Conservation (phyloP, 2,113 vertebrate species). For the Zosterops lateralis region DNA sequence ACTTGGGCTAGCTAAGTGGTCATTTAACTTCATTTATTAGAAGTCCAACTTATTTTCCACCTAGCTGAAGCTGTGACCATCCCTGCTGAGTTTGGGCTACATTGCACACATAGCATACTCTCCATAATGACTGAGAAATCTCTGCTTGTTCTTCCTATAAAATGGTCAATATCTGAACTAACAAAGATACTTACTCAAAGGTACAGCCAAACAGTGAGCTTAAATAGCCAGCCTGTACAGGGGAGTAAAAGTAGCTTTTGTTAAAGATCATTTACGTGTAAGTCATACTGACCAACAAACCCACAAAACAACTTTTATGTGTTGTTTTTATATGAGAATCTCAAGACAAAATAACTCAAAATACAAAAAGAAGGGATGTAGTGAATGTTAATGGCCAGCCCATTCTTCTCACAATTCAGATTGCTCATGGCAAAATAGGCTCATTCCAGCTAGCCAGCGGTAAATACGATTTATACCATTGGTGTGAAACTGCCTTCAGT, state of each 20-base stretch:
- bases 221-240: not conserved
- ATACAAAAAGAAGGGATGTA: not conserved
- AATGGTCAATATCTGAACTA: not conserved
- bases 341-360: not conserved
- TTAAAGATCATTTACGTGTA: not conserved
- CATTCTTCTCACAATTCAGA: not conserved
- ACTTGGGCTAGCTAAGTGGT: not conserved
- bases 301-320: not conserved
- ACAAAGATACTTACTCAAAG: not conserved
- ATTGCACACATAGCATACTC: not conserved
- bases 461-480: not conserved
- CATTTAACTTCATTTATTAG: not conserved
- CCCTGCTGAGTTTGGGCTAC: not conserved
- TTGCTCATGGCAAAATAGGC: not conserved
- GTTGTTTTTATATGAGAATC: not conserved
- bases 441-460: not conserved
- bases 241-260: not conserved
- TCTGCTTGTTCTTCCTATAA: not conserved
- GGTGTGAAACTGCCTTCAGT: not conserved
- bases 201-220: not conserved
- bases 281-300: not conserved
- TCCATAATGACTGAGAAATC: slow-evolving; percentile 9
- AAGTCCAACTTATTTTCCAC: not conserved
- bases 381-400: not conserved
- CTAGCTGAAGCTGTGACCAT: not conserved